Evolutionary conservation across 2,113 vertebrate species (phyloP), one percentile per base, ranked within the genome.

Genomic region (Oncorhynchus gorbuscha): DNA sequence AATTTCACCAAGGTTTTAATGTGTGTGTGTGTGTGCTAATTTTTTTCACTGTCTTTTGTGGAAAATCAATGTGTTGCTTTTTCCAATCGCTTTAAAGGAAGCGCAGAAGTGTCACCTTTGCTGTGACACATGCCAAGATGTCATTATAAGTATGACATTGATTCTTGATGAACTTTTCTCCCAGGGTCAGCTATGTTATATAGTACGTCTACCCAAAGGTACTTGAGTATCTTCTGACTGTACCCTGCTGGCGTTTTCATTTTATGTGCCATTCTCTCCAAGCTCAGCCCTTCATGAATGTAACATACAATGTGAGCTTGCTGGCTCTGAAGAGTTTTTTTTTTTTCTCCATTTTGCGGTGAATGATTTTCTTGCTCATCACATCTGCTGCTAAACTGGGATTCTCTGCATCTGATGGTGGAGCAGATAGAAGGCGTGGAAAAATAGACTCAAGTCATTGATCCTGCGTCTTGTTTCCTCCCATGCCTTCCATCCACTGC

Each of bases 1-100:
- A 12, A 9, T 49, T 16, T 22, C 20, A 24, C n/a, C 65, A 67
- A 30, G 24, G 28, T 80, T 82, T 79, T 76, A 87, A 72, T 78
- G 45, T 64, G 61, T 28, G 28, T 28, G 28, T 24, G 12, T 32
- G 26, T 32, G 49, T 16, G 3, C 1, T 30, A 5, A 67, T 28
- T 32, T 16, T 2, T 67, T 67, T 67, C 5, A 35, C 26, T 13
- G 11, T 66, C 24, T 66, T 28, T 26, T 30, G 65, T 30, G 4
- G 24, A 32, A 67, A 67, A 67, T 32, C 26, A 18, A 30, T 67
- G 65, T 67, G 26, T 67, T 67, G 14, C 28, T 67, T 13, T 45
- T 26, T 32, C 14, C 5, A 26, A 30, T 67, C 28, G 30, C 30
- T 67, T 30, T 6, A 13, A 3, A 67, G 16, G n/a, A 66, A 28